Conservation (phyloP, 2,797 vertebrate genomes). For the Falco rusticolus region DNA sequence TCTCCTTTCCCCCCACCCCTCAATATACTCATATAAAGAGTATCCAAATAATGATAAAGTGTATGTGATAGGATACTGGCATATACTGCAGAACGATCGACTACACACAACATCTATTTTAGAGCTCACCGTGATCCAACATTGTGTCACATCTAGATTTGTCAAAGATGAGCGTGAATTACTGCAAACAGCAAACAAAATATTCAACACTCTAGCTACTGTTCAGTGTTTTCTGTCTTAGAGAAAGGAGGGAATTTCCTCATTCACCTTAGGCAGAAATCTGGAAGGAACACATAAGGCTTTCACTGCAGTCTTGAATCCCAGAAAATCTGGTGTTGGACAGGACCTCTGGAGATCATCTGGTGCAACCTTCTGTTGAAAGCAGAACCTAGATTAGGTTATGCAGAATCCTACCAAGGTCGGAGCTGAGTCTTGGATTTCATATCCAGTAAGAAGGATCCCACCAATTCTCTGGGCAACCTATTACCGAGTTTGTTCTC, state of each 20-base stretch:
- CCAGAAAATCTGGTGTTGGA: background rate
- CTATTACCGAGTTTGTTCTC: background rate
- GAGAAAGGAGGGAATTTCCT: background rate
- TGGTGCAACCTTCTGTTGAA: background rate
- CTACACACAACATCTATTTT: background rate
- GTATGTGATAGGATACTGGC: background rate
- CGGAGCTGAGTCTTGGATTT: background rate
- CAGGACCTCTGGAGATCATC: background rate
- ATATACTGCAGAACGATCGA: background rate
- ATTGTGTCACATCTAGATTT: background rate
- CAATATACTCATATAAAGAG: background rate
- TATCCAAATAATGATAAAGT: background rate
- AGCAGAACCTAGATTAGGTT: background rate
- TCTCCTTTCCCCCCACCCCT: background rate
- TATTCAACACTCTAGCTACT: background rate
- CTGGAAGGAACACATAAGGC: background rate
- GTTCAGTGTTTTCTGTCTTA: background rate
- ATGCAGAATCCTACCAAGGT: background rate
- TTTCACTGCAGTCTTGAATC: background rate
- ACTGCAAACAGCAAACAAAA: background rate
- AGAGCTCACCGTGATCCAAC: background rate
- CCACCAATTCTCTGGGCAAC: background rate
- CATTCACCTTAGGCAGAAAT: background rate
- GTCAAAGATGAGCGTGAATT: background rate
- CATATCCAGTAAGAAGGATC: background rate